Evolutionary conservation across 2,888 invertebrate species (phyloP).

Genomic region (Yponomeuta malinellus): DNA sequence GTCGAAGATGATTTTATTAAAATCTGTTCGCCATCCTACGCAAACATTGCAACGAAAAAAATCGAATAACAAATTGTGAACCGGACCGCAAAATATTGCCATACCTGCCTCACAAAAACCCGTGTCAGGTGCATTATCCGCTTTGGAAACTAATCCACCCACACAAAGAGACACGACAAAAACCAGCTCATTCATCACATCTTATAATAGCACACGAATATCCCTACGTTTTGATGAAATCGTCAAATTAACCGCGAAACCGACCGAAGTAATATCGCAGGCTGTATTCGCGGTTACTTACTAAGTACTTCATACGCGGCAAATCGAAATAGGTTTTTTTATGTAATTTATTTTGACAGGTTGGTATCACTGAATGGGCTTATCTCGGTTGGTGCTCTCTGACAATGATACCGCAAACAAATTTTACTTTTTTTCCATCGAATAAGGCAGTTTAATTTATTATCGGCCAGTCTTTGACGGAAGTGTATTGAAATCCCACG

Average conservation of each 20-base stretch:
- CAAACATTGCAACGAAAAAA: conserved; percentile 46
- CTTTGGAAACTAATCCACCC: conserved; percentile 52
- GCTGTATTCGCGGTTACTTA: conserved; percentile 54
- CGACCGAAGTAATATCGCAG: conserved; percentile 28
- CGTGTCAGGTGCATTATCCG: conserved; percentile 68
- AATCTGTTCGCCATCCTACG: conserved; percentile 32
- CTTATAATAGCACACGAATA: conserved; percentile 57
- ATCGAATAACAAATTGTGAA: conserved; percentile 31
- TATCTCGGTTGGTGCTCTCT: conserved; percentile 31
- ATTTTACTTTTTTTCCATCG: conserved; percentile 43
- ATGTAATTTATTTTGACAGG: conserved; percentile 61
- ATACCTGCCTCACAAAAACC: conserved; percentile 55
- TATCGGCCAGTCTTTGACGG: conserved; percentile 54
- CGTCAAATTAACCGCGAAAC: conserved; percentile 43
- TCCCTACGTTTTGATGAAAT: conserved; percentile 37
- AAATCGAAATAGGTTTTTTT: conserved; percentile 33
- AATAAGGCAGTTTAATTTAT: conserved; percentile 48
- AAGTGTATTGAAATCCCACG: conserved; percentile 67
- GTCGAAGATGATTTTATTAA: background rate
- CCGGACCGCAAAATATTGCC: conserved; percentile 33
- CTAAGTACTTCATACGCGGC: conserved; percentile 38
- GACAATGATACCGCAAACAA: conserved; percentile 62
- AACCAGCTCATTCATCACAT: conserved; percentile 53
- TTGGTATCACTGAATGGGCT: conserved; percentile 45
- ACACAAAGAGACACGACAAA: conserved; percentile 46